phyloP scores from a whole-genome alignment of 2,888 invertebrate species.

The Synanthedon vespiformis region DNA sequence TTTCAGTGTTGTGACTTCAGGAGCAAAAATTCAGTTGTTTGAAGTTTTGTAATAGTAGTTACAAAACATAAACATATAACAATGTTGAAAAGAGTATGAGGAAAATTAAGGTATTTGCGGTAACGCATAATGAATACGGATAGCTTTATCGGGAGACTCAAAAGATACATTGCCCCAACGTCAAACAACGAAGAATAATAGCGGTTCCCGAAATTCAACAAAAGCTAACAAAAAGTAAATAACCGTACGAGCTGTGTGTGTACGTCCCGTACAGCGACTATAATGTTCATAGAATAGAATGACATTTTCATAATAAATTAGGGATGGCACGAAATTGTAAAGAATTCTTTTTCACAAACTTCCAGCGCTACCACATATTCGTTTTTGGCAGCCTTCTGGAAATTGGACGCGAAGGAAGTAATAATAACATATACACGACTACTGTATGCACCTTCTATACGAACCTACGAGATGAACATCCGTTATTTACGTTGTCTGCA shows the following conservation, averaged over 20 bases:
- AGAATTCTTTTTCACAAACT: slow-evolving; percentile 19
- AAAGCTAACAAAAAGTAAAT: slow-evolving; percentile 8
- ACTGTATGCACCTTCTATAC: slow-evolving; percentile 11
- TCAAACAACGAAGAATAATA: slow-evolving; percentile 17
- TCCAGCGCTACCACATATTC: slow-evolving; percentile 11
- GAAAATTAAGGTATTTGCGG: too few species aligned
- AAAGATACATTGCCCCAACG: slow-evolving; percentile 11
- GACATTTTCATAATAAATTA: slow-evolving; percentile 13
- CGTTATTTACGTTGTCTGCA: slow-evolving; percentile 19
- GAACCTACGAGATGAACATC: slow-evolving; percentile 19
- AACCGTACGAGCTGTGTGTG: slow-evolving; percentile 1
- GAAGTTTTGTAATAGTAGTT: too few species aligned
- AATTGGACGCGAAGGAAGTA: slow-evolving; percentile 17
- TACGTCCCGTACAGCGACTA: slow-evolving; percentile 1
- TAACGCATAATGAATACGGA: not conserved
- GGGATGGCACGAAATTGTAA: slow-evolving; percentile 8
- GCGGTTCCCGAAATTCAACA: slow-evolving; percentile 9
- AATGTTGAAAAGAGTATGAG: too few species aligned
- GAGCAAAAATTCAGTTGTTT: too few species aligned
- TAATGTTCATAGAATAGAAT: slow-evolving; percentile 6
- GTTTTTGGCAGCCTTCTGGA: slow-evolving; percentile 22
- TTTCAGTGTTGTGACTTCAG: too few species aligned
- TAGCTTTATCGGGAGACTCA: not conserved
- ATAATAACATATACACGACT: slow-evolving; percentile 14
- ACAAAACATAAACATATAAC: too few species aligned